Evolutionary conservation across 2,797 vertebrate genomes (phyloP).

Genomic region (Triplophysa bombifrons): DNA sequence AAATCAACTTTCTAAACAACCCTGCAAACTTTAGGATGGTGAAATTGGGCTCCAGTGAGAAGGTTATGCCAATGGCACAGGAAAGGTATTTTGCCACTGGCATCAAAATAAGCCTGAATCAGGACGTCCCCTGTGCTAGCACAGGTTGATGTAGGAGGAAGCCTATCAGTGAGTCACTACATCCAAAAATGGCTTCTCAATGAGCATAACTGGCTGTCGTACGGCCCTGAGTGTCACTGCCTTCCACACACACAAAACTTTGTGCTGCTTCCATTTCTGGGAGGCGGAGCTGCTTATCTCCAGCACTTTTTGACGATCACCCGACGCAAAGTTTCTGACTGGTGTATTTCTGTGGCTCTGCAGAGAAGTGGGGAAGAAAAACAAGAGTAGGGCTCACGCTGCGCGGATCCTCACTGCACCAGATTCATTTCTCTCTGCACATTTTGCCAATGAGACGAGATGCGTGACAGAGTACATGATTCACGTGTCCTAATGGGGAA

Average conservation of each 20-base stretch:
- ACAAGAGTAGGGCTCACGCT: constrained; percentile 28
- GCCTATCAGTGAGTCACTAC: constrained; percentile 44
- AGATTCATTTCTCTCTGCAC: constrained; percentile 37
- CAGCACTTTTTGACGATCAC: constrained; percentile 15
- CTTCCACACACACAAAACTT: constrained; percentile 12
- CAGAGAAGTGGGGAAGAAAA: constrained; percentile 6
- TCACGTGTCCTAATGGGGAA: constrained; percentile 11
- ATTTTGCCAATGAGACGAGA: constrained; percentile 39
- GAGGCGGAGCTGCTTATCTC: constrained; percentile 33
- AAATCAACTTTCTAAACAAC: constrained; percentile 28
- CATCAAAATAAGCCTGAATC: constrained; percentile 31
- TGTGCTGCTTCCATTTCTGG: constrained; percentile 39
- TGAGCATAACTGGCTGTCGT: constrained; percentile 42
- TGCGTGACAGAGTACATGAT: constrained; percentile 8
- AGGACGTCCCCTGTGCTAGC: constrained; percentile 29
- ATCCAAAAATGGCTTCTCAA: constrained; percentile 54
- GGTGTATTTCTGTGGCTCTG: constrained; percentile 50
- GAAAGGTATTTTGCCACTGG: constrained; percentile 16
- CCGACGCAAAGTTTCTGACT: constrained; percentile 36
- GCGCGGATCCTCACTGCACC: constrained; percentile 36
- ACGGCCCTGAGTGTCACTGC: background rate
- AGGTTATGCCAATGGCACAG: background rate
- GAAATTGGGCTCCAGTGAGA: constrained; percentile 7
- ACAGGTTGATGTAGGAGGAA: constrained; percentile 46
- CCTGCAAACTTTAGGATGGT: constrained; percentile 2